Base-by-base conservation (phyloP, 2,113 vertebrate genomes). In the Vulpes vulpes region DNA sequence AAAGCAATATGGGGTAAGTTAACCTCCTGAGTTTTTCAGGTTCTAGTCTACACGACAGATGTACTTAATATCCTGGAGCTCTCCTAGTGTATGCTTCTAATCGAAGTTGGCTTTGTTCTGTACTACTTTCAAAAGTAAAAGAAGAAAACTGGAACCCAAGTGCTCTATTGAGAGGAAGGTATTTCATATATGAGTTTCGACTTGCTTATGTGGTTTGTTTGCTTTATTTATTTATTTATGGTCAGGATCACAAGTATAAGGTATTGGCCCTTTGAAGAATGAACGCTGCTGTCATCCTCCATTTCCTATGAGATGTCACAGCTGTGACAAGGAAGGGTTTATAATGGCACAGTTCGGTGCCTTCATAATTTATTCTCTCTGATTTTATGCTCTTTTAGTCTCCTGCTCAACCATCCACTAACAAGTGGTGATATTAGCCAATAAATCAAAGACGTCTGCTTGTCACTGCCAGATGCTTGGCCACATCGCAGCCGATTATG, bases 401-500 rank as follows among this genome's bases (percentile, higher is more conserved):
- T 99, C 98, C 98, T 98, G 98, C 98, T 99, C 99, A 99, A 98
- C 99, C 99, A 99, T 99, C 99, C 98, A 98, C 99, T 99, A 99
- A 99, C 99, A 99, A 99, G 99, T 99, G 98, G 97, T 98, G 99
- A 99, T 99, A 99, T 99, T 99, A 99, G 98, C 98, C 99, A 99
- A 99, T 99, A 99, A 99, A 99, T 99, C 99, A 99, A 99, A 99
- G 98, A 99, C 96, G 98, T 99, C 98, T 99, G 98, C 98, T 99
- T 99, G 99, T 99, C 99, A 99, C 98, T 96, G 98, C 98, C 99
- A 99, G 99, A 99, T 99, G 99, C 99, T 99, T 99, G 99, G 99
- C 99, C 98, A 99, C 99, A 99, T 99, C 98, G 98, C 99, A 98
- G 98, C 98, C 95, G 99, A 99, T 99, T 99, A 99, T 98, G 98